phyloP scores from a whole-genome alignment of 2,113 vertebrate genomes.

The Terrapene triunguis region DNA sequence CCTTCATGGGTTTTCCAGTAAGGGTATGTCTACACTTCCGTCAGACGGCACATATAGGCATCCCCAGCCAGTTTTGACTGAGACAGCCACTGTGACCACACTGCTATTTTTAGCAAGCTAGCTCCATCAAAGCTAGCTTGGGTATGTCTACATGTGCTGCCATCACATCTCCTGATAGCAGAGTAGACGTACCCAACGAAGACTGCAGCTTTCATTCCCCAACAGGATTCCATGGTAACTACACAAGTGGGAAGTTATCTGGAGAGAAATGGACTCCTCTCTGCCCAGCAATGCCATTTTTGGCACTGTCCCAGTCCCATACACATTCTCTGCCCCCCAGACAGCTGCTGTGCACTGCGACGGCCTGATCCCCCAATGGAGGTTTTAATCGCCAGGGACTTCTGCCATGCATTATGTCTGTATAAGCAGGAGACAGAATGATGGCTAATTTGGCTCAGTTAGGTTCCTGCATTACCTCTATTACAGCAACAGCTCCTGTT shows the following conservation, averaged over 20 bases:
- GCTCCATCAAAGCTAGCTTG: neutral
- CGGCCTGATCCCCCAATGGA: neutral
- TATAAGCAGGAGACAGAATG: accelerated
- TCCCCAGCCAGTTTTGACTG: neutral
- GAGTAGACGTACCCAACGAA: neutral
- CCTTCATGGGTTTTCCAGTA: neutral
- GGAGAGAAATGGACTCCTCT: neutral
- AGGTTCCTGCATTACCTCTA: neutral
- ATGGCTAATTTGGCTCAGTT: neutral
- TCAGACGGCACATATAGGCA: neutral
- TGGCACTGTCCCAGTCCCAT: neutral
- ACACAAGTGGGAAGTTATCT: neutral
- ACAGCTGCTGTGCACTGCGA: neutral
- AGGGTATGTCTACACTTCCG: neutral
- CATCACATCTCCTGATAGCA: neutral
- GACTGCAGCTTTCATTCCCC: neutral
- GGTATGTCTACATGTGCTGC: neutral
- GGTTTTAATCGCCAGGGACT: neutral
- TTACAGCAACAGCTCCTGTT: neutral
- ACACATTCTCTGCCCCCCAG: no score
- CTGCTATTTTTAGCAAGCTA: neutral
- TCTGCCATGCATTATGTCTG: neutral
- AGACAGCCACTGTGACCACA: neutral
- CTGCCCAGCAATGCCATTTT: neutral
- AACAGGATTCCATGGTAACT: neutral